Evolutionary conservation across 2,888 invertebrate species (phyloP).

Genomic region (Tipula confusa): DNA sequence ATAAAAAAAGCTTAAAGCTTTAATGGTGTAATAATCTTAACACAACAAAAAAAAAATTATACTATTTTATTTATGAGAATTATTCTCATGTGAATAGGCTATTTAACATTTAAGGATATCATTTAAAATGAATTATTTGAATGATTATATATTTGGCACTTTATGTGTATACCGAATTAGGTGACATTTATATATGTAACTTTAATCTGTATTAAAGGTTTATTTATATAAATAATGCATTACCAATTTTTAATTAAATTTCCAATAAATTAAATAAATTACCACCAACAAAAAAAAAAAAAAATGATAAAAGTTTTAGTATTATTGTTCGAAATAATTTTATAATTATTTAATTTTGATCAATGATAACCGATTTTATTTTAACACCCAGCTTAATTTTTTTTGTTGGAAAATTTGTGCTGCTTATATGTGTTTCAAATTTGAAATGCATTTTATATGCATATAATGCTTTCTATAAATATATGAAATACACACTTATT

Average conservation of each 20-base stretch:
- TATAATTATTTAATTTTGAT: not conserved
- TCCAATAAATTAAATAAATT: not conserved
- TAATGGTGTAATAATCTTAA: conserved; percentile 3
- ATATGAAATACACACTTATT: no score
- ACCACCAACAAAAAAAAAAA: not conserved
- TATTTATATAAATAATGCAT: not conserved
- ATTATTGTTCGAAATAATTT: not conserved
- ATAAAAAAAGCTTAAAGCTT: not conserved
- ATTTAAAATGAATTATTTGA: not conserved
- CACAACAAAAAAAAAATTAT: not conserved
- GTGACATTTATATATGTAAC: not conserved
- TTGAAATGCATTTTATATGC: no score
- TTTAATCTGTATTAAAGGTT: not conserved
- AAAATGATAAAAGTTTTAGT: not conserved
- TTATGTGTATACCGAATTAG: not conserved
- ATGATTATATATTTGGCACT: not conserved
- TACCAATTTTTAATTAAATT: not conserved
- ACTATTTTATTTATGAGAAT: not conserved
- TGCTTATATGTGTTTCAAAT: no score
- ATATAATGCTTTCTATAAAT: no score
- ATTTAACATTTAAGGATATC: not conserved
- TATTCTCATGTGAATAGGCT: conserved; percentile 3
- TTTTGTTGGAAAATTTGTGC: no score
- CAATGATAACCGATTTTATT: not conserved
- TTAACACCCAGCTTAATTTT: conserved; percentile 8